Evolutionary conservation across 2,797 vertebrate genomes (phyloP).

Genomic region (Helostoma temminkii): DNA sequence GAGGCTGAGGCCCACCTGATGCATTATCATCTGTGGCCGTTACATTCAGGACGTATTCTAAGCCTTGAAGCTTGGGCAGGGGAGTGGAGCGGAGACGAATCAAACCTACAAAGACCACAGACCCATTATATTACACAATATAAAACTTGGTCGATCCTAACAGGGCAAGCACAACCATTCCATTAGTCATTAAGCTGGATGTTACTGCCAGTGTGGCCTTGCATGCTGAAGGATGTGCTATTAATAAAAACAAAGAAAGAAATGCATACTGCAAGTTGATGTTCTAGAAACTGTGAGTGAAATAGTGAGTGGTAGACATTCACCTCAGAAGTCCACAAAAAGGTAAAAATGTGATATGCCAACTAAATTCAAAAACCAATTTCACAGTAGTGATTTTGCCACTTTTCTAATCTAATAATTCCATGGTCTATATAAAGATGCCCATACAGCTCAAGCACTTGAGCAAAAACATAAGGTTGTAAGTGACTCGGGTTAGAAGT

Average conservation of each 20-base stretch:
- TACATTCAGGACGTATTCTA: slow-evolving; percentile 89
- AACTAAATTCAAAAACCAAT: slow-evolving; percentile 72
- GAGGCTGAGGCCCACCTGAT: slow-evolving; percentile 86
- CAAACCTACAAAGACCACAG: slow-evolving; percentile 81
- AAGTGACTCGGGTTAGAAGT: slow-evolving; percentile 66
- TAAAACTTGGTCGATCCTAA: slow-evolving; percentile 31
- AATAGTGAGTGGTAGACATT: slow-evolving; percentile 36
- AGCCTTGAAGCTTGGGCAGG: slow-evolving; percentile 88
- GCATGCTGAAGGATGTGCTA: slow-evolving; percentile 33
- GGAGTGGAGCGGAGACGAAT: slow-evolving; percentile 89
- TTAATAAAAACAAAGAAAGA: slow-evolving; percentile 43
- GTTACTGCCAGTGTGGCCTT: slow-evolving; percentile 53
- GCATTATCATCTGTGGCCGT: slow-evolving; percentile 90
- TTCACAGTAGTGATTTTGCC: slow-evolving; percentile 74
- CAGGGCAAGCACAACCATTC: slow-evolving; percentile 35
- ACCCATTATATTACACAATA: slow-evolving; percentile 47
- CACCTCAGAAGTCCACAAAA: slow-evolving; percentile 44
- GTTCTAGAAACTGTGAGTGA: slow-evolving; percentile 31
- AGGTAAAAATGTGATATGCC: slow-evolving; percentile 61
- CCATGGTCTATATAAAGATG: slow-evolving; percentile 57
- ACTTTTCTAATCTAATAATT: slow-evolving; percentile 73
- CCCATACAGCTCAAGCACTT: slow-evolving; percentile 50
- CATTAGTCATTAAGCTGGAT: slow-evolving; percentile 58
- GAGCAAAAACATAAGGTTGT: slow-evolving; percentile 62
- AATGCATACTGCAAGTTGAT: slow-evolving; percentile 30